Evolutionary conservation across 2,888 invertebrate species (phyloP).

Genomic region (Crocallis elinguaria): DNA sequence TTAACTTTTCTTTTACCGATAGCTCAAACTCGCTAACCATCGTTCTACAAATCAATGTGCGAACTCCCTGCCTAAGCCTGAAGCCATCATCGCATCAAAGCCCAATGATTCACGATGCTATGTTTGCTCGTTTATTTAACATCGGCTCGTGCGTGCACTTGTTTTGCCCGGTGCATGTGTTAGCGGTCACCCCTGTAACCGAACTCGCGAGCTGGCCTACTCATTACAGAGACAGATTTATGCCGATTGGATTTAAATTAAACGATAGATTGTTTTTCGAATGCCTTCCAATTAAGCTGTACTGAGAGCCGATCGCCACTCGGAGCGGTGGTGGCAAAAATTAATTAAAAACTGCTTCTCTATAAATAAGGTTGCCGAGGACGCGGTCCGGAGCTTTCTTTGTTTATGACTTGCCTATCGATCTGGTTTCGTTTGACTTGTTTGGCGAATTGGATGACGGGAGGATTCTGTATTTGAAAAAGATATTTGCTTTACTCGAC

Average conservation of each 20-base stretch:
- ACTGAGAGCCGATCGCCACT: slow-evolving; percentile 27
- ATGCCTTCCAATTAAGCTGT: slow-evolving; percentile 33
- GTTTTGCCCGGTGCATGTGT: slow-evolving; percentile 12
- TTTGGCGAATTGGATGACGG: slow-evolving; percentile 51
- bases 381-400: slow-evolving; percentile 58
- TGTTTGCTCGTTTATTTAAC: slow-evolving; percentile 36
- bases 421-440: slow-evolving; percentile 54
- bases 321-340: slow-evolving; percentile 43
- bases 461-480: slow-evolving; percentile 48
- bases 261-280: slow-evolving; percentile 34
- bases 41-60: too few relatives aligned
- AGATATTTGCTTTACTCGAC: slow-evolving; percentile 40
- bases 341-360: slow-evolving; percentile 53
- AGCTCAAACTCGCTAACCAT: too few relatives aligned
- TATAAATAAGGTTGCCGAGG: slow-evolving; percentile 50
- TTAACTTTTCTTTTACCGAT: too few relatives aligned
- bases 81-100: too few relatives aligned
- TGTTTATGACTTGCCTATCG: slow-evolving; percentile 58
- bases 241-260: slow-evolving; percentile 29
- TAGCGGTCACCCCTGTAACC: slow-evolving; percentile 16
- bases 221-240: slow-evolving; percentile 24
- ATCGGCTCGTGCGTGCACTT: slow-evolving; percentile 25
- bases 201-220: background rate
- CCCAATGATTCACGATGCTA: slow-evolving; percentile 37
- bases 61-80: too few relatives aligned